Evolutionary conservation across 1,140 invertebrate genomes (phyloP).

Genomic region (Formica exsecta): DNA sequence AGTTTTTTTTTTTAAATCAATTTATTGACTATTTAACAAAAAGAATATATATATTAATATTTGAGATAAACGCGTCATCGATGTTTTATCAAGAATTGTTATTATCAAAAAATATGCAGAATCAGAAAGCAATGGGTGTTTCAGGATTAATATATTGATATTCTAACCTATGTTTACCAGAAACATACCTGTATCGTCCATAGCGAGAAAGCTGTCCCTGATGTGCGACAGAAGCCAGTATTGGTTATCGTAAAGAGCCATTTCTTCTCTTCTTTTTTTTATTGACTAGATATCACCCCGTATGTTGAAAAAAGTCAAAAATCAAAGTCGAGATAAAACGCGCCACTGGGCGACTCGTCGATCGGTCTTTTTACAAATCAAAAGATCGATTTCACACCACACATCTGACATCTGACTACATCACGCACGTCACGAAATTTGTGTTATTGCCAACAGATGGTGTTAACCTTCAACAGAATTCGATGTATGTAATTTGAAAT

Average conservation of each 20-base stretch:
- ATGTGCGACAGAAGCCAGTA: slow-evolving; percentile 97
- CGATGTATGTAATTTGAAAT: no score
- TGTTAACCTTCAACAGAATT: neutral
- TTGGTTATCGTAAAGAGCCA: slow-evolving; percentile 97
- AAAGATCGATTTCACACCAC: slow-evolving; percentile 31
- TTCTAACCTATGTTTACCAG: neutral
- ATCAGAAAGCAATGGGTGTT: neutral
- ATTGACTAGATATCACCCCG: neutral
- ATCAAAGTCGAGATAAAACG: neutral
- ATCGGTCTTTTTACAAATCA: slow-evolving; percentile 30
- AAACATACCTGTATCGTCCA: slow-evolving; percentile 94
- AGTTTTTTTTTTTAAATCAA: neutral
- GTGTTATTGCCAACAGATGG: neutral
- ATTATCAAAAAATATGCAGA: neutral
- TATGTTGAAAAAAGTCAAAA: slow-evolving; percentile 8
- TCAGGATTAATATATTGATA: neutral
- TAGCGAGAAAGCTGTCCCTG: slow-evolving; percentile 97
- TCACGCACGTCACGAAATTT: neutral
- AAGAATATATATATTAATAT: slow-evolving; percentile 9
- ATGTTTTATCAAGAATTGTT: neutral
- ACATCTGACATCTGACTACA: neutral
- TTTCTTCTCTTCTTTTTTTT: slow-evolving; percentile 81
- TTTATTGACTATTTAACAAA: neutral
- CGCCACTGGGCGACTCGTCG: neutral
- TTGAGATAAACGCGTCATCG: neutral